A percentile compares a stretch with the other conserved stretches of the same genome.
Conservation (phyloP, 92 coral and sea anemone genomes). For the Epizoanthus scotinus region DNA sequence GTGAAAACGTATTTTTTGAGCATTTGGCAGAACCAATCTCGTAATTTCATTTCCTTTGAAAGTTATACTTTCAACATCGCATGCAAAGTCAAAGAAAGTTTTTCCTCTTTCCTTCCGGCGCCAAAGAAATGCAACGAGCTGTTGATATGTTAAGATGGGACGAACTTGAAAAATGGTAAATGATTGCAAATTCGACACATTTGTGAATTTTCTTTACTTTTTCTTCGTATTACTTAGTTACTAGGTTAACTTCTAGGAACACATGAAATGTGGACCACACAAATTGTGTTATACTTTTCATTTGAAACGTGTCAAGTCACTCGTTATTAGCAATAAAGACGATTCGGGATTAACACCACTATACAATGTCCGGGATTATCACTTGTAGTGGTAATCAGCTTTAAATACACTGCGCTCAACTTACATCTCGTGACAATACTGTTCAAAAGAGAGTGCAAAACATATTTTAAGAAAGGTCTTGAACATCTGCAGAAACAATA, state of each 20-base stretch:
- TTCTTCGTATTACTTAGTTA: background rate
- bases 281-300: slow-evolving; percentile 1
- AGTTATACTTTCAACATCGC: background rate
- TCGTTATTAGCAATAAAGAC: slow-evolving; percentile 8
- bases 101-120: slow-evolving; percentile 15
- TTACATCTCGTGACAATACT: background rate
- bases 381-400: background rate
- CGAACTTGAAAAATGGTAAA: background rate
- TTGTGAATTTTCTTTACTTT: background rate
- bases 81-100: background rate
- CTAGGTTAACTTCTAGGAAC: background rate
- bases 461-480: too few relatives aligned
- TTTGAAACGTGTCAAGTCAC: background rate
- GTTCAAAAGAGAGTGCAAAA: background rate
- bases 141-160: slow-evolving; percentile 22
- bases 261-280: slow-evolving; percentile 2
- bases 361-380: slow-evolving; percentile 34
- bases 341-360: slow-evolving; percentile 28
- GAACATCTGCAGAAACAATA: too few relatives aligned
- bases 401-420: slow-evolving; percentile 30
- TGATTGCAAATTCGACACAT: background rate
- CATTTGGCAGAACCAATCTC: too few relatives aligned
- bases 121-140: slow-evolving; percentile 28
- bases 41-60: too few relatives aligned
- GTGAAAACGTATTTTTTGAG: background rate